Conservation (phyloP, 2,888 invertebrate genomes). For the Tolmerus cingulatus region DNA sequence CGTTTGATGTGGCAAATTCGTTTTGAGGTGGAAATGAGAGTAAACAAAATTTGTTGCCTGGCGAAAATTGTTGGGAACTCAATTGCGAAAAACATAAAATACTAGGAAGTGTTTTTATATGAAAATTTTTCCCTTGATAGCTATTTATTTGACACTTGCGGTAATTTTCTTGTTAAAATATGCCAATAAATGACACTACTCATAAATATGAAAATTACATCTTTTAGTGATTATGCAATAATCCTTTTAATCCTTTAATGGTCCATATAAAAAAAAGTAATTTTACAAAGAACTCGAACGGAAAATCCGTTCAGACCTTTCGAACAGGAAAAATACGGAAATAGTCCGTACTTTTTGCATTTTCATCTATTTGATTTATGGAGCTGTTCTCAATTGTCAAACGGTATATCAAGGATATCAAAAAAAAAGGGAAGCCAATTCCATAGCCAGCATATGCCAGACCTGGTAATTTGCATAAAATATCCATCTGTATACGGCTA, state of each 20-base stretch:
- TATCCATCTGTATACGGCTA: conserved; percentile 41
- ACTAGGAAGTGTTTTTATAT: not conserved
- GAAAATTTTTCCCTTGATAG: not conserved
- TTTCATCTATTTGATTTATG: conserved; percentile 26
- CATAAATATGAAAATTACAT: too few relatives aligned
- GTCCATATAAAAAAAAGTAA: not conserved
- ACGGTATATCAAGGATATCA: conserved; percentile 28
- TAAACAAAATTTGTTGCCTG: not conserved
- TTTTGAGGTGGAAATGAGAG: conserved; percentile 20
- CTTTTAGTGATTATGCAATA: not conserved
- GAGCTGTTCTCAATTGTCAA: conserved; percentile 26
- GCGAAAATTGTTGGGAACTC: not conserved
- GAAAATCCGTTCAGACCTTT: not conserved
- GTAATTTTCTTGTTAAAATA: not conserved
- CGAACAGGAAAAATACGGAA: not conserved
- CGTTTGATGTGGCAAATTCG: conserved; percentile 20
- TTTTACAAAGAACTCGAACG: not conserved
- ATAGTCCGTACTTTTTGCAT: conserved; percentile 3
- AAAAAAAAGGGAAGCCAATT: not conserved
- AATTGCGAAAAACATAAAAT: not conserved
- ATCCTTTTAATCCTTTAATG: conserved; percentile 31
- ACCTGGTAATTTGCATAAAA: conserved; percentile 39
- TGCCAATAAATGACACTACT: too few relatives aligned
- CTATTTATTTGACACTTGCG: not conserved
- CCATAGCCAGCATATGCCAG: conserved; percentile 15